Evolutionary conservation across 2,797 vertebrate genomes (phyloP).

Genomic region (Argentina silus): DNA sequence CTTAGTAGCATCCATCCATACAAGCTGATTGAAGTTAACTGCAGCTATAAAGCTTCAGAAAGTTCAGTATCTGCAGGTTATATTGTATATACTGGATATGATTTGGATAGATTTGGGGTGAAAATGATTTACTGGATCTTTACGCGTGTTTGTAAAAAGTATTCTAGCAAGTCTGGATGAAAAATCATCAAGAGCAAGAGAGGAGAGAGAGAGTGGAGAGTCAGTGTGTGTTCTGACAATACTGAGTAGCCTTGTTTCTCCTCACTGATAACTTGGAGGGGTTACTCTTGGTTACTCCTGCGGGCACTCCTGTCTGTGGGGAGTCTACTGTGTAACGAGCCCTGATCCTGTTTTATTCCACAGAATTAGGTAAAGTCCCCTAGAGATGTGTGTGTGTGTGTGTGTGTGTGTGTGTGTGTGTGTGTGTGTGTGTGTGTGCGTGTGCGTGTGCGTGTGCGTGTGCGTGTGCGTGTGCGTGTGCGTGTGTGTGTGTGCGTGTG

Average conservation of each 20-base stretch:
- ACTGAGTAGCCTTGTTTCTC: background rate
- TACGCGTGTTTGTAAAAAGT: too few relatives aligned
- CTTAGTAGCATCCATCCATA: too few relatives aligned
- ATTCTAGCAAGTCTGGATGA: too few relatives aligned
- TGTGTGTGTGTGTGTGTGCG: background rate
- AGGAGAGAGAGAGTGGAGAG: too few relatives aligned
- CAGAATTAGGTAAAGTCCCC: background rate
- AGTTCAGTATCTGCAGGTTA: too few relatives aligned
- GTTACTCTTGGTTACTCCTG: background rate
- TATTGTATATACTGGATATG: too few relatives aligned
- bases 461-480: background rate
- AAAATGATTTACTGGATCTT: too few relatives aligned
- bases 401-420: background rate
- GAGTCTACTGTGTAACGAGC: background rate
- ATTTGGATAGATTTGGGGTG: too few relatives aligned
- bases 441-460: background rate
- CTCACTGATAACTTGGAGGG: background rate
- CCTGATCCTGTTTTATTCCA: background rate
- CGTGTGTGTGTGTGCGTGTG: background rate
- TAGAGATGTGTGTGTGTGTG: background rate
- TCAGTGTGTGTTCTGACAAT: background rate
- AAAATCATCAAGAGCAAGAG: too few relatives aligned
- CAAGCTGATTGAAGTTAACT: too few relatives aligned
- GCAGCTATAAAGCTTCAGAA: too few relatives aligned
- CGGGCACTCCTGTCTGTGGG: background rate